phyloP scores from a whole-genome alignment of 2,113 vertebrate genomes.

The Ornithorhynchus anatinus region DNA sequence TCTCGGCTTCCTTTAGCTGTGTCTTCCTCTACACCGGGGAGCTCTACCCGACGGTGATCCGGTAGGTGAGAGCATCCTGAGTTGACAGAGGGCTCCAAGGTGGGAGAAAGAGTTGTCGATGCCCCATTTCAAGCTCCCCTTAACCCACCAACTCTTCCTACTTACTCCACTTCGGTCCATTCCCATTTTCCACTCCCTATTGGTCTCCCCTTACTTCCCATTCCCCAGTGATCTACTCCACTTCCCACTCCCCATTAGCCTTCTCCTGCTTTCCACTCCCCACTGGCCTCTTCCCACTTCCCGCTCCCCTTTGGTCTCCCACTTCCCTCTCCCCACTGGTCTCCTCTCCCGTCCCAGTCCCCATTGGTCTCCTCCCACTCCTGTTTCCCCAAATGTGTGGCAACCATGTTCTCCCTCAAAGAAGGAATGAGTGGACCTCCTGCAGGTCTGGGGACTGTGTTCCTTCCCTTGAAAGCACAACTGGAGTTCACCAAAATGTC shows the following conservation, averaged over 20 bases:
- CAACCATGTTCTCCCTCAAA: too few relatives aligned
- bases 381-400: too few relatives aligned
- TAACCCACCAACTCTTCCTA: neutral
- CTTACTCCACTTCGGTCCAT: neutral
- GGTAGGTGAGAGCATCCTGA: conserved; percentile 29
- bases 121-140: neutral
- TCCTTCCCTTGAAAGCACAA: too few relatives aligned
- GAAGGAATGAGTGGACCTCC: too few relatives aligned
- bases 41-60: conserved; percentile 69
- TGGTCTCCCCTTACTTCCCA: neutral
- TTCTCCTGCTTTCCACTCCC: neutral
- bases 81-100: accelerated
- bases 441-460: too few relatives aligned
- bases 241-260: accelerated
- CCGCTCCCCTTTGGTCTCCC: neutral
- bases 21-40: conserved; percentile 76
- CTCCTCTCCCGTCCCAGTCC: too few relatives aligned
- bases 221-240: neutral
- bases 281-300: neutral
- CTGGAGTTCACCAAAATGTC: too few relatives aligned
- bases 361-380: too few relatives aligned
- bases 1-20: conserved; percentile 85
- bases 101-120: too few relatives aligned
- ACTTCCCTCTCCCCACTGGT: neutral
- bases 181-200: neutral